Percentiles rank a stretch among this genome's conserved stretches.
Evolutionary conservation across 1,140 invertebrate genomes (phyloP).

Genomic region (Aphidius gifuensis): DNA sequence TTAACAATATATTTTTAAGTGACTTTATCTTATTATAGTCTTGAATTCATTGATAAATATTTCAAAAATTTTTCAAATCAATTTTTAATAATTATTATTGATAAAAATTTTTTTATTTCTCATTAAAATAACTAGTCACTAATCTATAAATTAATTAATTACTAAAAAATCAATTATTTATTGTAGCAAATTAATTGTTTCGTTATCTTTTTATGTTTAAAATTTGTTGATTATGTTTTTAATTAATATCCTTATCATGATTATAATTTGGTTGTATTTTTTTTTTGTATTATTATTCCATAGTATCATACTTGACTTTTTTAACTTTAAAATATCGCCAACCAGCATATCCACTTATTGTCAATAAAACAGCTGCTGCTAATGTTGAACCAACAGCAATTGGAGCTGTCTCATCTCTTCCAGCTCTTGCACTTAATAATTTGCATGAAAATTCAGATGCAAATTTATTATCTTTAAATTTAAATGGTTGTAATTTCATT

Average conservation of each 20-base stretch:
- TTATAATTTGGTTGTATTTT: constrained; percentile 6
- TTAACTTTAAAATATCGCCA: constrained; percentile 85
- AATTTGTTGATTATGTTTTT: neutral
- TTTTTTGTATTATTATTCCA: constrained; percentile 66
- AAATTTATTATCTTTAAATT: constrained; percentile 64
- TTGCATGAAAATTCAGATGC: constrained; percentile 59
- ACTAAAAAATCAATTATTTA: no score
- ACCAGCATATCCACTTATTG: constrained; percentile 80
- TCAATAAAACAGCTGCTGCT: constrained; percentile 74
- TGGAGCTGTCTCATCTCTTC: constrained; percentile 79
- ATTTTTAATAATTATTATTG: neutral
- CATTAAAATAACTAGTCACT: neutral
- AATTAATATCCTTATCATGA: no score
- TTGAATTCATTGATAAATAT: constrained; percentile 11
- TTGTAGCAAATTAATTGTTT: no score
- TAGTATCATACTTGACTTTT: constrained; percentile 88
- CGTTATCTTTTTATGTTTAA: neutral
- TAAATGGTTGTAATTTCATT: constrained; percentile 64
- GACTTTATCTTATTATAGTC: constrained; percentile 6
- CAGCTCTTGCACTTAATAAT: constrained; percentile 46
- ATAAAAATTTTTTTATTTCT: neutral
- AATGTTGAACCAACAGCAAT: constrained; percentile 84
- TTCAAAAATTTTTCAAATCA: neutral
- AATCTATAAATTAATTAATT: no score
- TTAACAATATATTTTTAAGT: no score